Evolutionary conservation across 1,140 invertebrate species (phyloP), one percentile per base, ranked within the genome.

Genomic region (Gyrodactylus salaris): DNA sequence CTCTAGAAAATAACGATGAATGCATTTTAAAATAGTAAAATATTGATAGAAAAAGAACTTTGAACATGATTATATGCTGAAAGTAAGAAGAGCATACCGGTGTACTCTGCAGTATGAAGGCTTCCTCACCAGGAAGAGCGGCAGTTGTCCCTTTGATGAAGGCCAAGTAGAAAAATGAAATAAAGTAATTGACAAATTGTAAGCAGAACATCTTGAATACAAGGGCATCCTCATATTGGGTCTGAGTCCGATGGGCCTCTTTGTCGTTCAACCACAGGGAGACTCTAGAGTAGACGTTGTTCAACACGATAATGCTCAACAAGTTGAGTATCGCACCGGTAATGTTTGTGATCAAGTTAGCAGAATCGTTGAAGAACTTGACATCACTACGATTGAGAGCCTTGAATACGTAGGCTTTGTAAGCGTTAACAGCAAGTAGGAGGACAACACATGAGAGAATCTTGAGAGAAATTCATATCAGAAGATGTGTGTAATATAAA

Each of bases 201-300:
- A 93, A 92, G 71, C 91, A 84, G 80, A 91, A 93, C 80, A 92
- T 91, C 80, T 92, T 92, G 77, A 91, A 89, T 0, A 89, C 92
- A 77, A 88, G 91, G 0, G 87, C 89, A 76, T 89, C 87, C 80
- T 93, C 89, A 78, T 89, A 93, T 80, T 91, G 88, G 0, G 87
- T 88, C 77, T 91, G 88, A 0, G 89, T 91, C 73, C 89, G 81
- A 0, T 89, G 89, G 79, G 88, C 1, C 54, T 70, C 68, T 26
- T 24, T 24, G 25, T 25, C 70, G 2, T 21, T 71, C 26, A 71
- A 26, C 70, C 70, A 71, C 16, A 1, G 16, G 2, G 21, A 21
- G 7, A 71, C 2, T n/a, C 25, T 22, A 25, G 21, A 1, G 26
- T 71, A 71, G 25, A 25, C 7, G 19, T 71, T 25, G 26, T 54